phyloP scores from a whole-genome alignment of 2,888 invertebrate species.

The Ornithoptera priamus region DNA sequence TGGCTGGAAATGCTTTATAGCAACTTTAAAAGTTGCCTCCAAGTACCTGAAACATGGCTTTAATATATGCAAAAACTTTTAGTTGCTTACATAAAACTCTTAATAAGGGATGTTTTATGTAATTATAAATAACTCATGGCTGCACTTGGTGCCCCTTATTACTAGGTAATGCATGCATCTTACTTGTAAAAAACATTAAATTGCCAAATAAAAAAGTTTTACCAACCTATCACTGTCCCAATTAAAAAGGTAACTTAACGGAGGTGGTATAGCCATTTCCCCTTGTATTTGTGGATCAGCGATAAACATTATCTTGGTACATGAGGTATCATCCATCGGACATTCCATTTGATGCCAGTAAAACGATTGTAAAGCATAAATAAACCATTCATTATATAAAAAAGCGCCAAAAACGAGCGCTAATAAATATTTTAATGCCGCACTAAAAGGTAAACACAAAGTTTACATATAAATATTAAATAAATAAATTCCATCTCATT shows the following conservation, averaged over 20 bases:
- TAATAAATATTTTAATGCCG: constrained; percentile 56
- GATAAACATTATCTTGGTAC: constrained; percentile 85
- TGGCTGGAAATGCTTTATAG: constrained; percentile 85
- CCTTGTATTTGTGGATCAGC: constrained; percentile 97
- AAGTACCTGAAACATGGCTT: constrained; percentile 83
- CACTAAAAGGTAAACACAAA: constrained; percentile 41
- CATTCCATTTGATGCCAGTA: constrained; percentile 75
- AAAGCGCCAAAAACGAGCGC: constrained; percentile 48
- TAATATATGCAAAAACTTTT: constrained; percentile 26
- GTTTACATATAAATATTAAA: constrained; percentile 2
- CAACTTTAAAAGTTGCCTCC: constrained; percentile 87
- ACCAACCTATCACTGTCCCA: constrained; percentile 94
- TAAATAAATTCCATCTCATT: constrained; percentile 5
- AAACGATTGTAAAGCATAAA: constrained; percentile 63
- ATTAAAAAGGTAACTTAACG: constrained; percentile 85
- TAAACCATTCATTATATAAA: constrained; percentile 80
- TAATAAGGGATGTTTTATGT: neutral
- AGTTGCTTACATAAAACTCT: constrained; percentile 9
- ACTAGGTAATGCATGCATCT: neutral
- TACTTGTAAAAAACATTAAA: neutral
- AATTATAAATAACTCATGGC: no score
- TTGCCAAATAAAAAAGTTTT: neutral
- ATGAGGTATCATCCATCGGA: constrained; percentile 61
- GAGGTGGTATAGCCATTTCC: constrained; percentile 84
- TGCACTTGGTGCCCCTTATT: neutral